Conservation (phyloP, 2,888 invertebrate species). For the Athrips mouffetella region DNA sequence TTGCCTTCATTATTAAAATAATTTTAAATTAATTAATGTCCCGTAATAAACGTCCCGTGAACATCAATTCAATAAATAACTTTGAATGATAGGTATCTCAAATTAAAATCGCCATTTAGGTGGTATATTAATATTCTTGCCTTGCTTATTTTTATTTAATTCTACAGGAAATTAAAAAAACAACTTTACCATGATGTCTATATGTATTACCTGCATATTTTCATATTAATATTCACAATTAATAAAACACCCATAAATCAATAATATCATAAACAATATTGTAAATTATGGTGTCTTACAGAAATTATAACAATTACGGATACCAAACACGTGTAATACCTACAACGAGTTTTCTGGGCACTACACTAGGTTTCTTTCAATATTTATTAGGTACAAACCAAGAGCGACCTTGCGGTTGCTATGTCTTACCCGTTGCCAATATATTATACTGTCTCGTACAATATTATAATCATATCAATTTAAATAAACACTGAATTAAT, state of each 20-base stretch:
- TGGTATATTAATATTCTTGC: too few relatives aligned
- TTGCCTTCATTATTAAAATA: not conserved
- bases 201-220: not conserved
- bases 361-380: not conserved
- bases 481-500: constrained; percentile 23
- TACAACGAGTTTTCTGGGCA: not conserved
- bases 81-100: too few relatives aligned
- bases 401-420: constrained; percentile 10
- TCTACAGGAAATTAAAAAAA: too few relatives aligned
- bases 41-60: too few relatives aligned
- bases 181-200: too few relatives aligned
- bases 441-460: constrained; percentile 1
- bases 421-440: not conserved
- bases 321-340: constrained; percentile 4
- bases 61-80: too few relatives aligned
- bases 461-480: constrained; percentile 17
- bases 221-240: not conserved
- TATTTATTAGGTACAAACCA: not conserved
- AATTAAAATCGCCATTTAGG: too few relatives aligned
- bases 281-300: constrained; percentile 1
- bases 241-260: not conserved
- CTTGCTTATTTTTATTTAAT: too few relatives aligned
- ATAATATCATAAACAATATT: not conserved
- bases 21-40: not conserved
- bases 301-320: not conserved